Base-by-base conservation (phyloP, 2,888 invertebrate species). In the Druceiella hillmani region DNA sequence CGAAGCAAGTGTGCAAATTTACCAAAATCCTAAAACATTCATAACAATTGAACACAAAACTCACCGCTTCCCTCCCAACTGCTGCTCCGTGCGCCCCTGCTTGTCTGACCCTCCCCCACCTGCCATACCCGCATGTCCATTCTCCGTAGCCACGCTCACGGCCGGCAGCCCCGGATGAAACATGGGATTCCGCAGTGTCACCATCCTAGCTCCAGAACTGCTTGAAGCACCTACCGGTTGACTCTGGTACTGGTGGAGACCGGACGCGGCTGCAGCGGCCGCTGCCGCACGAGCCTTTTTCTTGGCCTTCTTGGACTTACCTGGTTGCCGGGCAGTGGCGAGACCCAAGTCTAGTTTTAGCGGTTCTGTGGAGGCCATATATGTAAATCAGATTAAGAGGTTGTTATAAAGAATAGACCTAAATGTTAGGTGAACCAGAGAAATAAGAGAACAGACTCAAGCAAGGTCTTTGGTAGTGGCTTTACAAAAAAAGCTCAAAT, bases 141-240 rank as follows among this genome's bases (percentile, higher is more conserved):
- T 54, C 50, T 25, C 16, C 15, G 47, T 60, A 0, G 62, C 55
- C 4, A 64, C 49, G 33, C 66, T 64, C 0, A 65, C 65, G 0
- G 65, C 59, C 0, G 67, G 67, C 9, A 74, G 43, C 46, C 75
- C 72, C 0, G 77, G 75, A 24, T 81, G 80, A 61, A 87, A 87
- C 66, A 87, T 83, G 1, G 87, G 87, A 62, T 87, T 87, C 11
- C 85, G 75, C 3, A 87, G 69, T 0, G 87, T 87, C 32, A 87
- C 83, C 76, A 86, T 86, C 47, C 80, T 79, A 38, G 77, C 67
- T 0, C 66, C 64, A 1, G n/a, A n/a, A n/a, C n/a, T n/a, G n/a
- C n/a, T n/a, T n/a, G n/a, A n/a, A 22, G 15, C 33, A 16, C 20
- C 16, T 40, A 10, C n/a, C 9, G 6, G 12, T 46, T 15, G 28